A percentile compares a stretch with the other conserved stretches of the same genome.
phyloP scores from a whole-genome alignment of 2,888 invertebrate genomes.

The Dynastes hyllus region DNA sequence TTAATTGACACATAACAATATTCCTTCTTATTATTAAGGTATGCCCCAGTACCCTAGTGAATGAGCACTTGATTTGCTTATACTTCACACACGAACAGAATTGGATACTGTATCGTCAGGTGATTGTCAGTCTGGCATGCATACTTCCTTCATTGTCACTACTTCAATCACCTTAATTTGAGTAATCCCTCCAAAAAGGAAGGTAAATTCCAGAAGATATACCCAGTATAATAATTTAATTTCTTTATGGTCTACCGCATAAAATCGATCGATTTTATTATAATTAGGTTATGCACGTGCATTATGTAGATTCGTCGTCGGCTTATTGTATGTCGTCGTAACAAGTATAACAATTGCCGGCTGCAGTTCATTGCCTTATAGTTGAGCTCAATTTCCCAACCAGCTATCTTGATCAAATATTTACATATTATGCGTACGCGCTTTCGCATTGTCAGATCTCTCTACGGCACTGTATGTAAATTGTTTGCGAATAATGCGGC shows the following conservation, averaged over 20 bases:
- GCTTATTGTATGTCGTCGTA: background rate
- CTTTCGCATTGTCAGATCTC: conserved; percentile 8
- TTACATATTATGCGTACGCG: conserved; percentile 35
- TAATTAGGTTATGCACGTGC: conserved; percentile 58
- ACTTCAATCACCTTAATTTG: too few species aligned
- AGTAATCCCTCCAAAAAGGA: too few species aligned
- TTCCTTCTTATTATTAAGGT: too few species aligned
- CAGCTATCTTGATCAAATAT: conserved; percentile 42
- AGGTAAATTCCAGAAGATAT: background rate
- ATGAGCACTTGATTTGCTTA: too few species aligned
- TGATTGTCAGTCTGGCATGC: too few species aligned
- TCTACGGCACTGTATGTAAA: conserved; percentile 6
- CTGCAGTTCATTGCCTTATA: conserved; percentile 21
- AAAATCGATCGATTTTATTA: conserved; percentile 63
- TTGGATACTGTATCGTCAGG: too few species aligned
- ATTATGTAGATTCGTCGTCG: conserved; percentile 38
- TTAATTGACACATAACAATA: too few species aligned
- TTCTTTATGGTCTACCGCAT: conserved; percentile 61
- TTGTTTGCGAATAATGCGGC: conserved; percentile 10
- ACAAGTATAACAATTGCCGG: conserved; percentile 9
- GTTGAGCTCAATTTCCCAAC: conserved; percentile 23
- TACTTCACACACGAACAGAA: too few species aligned
- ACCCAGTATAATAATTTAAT: conserved; percentile 61
- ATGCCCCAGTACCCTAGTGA: too few species aligned
- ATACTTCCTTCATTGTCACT: too few species aligned